Evolutionary conservation across 1,140 invertebrate genomes (phyloP).

Genomic region (Penaeus vannamei): DNA sequence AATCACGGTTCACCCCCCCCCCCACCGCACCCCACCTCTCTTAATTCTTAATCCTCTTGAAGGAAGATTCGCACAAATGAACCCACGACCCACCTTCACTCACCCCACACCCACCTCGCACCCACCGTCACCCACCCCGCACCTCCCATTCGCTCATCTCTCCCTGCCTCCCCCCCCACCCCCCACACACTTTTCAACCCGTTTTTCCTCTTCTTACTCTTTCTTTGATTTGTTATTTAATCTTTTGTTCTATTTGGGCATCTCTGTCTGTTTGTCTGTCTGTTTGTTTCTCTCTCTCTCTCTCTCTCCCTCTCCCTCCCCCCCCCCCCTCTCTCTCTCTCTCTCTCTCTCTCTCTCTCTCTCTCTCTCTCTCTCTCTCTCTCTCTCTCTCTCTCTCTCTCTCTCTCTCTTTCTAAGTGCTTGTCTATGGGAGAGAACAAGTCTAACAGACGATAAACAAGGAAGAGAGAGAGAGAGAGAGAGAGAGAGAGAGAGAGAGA

Average conservation of each 20-base stretch:
- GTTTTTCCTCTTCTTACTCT: too few species aligned
- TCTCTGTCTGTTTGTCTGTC: conserved; percentile 29
- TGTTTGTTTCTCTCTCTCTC: neutral
- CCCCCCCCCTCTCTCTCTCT: neutral
- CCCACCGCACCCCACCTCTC: too few species aligned
- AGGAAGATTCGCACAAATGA: too few species aligned
- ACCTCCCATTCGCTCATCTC: neutral
- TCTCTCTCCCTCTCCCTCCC: neutral
- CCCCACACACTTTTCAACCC: neutral
- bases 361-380: neutral
- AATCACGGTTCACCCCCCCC: too few species aligned
- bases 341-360: neutral
- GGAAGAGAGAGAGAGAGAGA: neutral
- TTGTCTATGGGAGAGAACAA: too few species aligned
- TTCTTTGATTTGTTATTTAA: too few species aligned
- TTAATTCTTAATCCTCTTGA: too few species aligned
- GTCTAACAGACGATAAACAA: too few species aligned
- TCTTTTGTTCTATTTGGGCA: too few species aligned
- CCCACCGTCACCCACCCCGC: conserved; percentile 3
- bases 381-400: neutral
- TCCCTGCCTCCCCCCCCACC: neutral
- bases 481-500: conserved; percentile 9
- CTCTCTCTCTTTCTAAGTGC: too few species aligned
- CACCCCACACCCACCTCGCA: neutral
- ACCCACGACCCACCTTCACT: neutral